Evolutionary conservation across 2,888 invertebrate species (phyloP), one percentile per base, ranked within the genome.

Genomic region (Andricus curvator): DNA sequence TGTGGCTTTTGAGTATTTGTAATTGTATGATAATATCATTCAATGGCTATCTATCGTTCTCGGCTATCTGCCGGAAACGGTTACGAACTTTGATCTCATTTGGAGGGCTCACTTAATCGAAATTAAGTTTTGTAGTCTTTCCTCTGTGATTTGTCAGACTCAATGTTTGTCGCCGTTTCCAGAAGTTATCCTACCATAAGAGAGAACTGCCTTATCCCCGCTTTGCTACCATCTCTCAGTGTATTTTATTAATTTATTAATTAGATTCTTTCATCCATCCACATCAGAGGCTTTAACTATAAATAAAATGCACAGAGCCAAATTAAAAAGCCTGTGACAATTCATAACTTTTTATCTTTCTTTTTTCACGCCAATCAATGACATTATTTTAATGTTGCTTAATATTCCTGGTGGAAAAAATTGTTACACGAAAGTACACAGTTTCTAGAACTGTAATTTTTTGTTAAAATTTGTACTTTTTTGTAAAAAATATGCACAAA

Each of bases 61-160:
- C 17, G 60, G 15, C 15, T 13, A 56, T 65, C n/a, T 48, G 48
- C 29, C 60, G 29, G 22, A 76, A 56, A 74, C 78, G 80, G 11
- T 67, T 44, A 44, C 56, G 56, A 44, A 68, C 25, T 74, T 33
- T 77, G 25, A 81, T 51, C 37, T 79, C 22, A 64, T 83, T 80
- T 82, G 88, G 90, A 91, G 87, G 87, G 87, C 91, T 88, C 91
- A 76, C 89, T 92, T 92, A 89, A 89, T 82, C 29, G 29, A 17
- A 33, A 76, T 88, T 87, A 88, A 88, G 87, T 81, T 86, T 82
- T 83, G 60, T 67, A 84, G 86, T 81, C 83, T 82, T 84, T 84
- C 82, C 87, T 80, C 48, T 56, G 80, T 78, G n/a, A 33, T 74
- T 74, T 51, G 20, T 37, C 4, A 37, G 51, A 56, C 22, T 56